Base-by-base conservation (phyloP, 2,797 vertebrate genomes). In the Loris lydekkerianus region DNA sequence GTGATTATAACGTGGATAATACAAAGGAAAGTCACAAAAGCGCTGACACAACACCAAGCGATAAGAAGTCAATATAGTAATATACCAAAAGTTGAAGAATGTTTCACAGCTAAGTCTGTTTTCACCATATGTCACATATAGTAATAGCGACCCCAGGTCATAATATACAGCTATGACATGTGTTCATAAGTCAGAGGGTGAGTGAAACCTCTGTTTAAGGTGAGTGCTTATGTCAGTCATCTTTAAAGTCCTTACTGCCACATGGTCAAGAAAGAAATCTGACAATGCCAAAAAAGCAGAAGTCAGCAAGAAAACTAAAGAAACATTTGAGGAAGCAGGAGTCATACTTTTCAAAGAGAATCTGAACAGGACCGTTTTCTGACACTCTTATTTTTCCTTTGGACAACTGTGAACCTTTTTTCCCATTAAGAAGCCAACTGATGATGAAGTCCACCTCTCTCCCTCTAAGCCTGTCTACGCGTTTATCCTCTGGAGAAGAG, bases 151-250 rank as follows among this genome's bases (percentile, higher is more conserved):
- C 95, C 96, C 31, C 5, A 67, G 96, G 97, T 97, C 97, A 76
- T 90, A 97, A 98, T 93, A 97, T 92, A 96, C 91, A 97, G 82
- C 60, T 96, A 98, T 29, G 83, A 97, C 96, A 97, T 29, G 46
- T 72, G 95, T 96, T 97, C 96, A 40, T 98, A 97, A 98, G 96
- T 98, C 97, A 98, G 85, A 65, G 4, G 95, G 96, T 91, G 96
- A 95, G 72, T 94, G 97, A 98, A 94, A 98, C 98, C 96, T 96
- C 96, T 97, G 96, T 97, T 96, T 98, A 98, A 98, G 97, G 98
- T 98, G 98, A 98, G 97, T 95, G 94, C 92, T 98, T 98, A 89
- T 86, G 98, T 97, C 98, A 97, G 97, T 98, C 97, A 98, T 97
- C 97, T 97, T 97, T 95, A 43, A 97, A 86, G 93, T 96, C 94